phyloP scores from a whole-genome alignment of 2,888 invertebrate genomes.

The Sarcophaga rosellei region DNA sequence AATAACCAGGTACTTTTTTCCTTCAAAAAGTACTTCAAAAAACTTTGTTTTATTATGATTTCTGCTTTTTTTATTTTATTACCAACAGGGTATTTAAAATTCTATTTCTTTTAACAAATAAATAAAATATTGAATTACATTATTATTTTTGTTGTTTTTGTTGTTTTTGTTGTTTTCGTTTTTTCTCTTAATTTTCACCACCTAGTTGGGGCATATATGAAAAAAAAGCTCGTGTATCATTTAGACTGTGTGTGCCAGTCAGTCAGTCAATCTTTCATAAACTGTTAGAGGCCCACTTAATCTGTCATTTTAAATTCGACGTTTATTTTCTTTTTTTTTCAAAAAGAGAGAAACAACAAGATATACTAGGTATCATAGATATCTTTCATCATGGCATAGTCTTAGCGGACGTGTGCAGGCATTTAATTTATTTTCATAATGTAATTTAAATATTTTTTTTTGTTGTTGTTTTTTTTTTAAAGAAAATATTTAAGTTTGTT shows the following conservation, averaged over 20 bases:
- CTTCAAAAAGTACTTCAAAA: no score
- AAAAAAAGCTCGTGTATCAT: constrained; percentile 23
- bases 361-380: no score
- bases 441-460: constrained; percentile 5
- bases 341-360: neutral
- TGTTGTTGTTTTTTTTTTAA: constrained; percentile 13
- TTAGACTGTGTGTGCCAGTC: neutral
- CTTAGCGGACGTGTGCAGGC: constrained; percentile 41
- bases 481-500: constrained; percentile 31
- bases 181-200: no score
- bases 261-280: constrained; percentile 53
- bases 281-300: constrained; percentile 64
- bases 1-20: no score
- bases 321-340: neutral
- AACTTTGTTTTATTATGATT: no score
- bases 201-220: neutral
- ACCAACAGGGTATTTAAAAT: neutral
- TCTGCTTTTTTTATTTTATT: neutral
- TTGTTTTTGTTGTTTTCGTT: neutral
- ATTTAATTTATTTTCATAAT: constrained; percentile 40
- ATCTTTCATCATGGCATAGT: no score
- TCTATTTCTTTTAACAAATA: neutral
- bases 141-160: neutral
- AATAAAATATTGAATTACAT: neutral
- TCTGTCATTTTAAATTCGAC: constrained; percentile 57